Evolutionary conservation across 2,888 invertebrate genomes (phyloP), one percentile per base, ranked within the genome.

Genomic region (Apantesis nais): DNA sequence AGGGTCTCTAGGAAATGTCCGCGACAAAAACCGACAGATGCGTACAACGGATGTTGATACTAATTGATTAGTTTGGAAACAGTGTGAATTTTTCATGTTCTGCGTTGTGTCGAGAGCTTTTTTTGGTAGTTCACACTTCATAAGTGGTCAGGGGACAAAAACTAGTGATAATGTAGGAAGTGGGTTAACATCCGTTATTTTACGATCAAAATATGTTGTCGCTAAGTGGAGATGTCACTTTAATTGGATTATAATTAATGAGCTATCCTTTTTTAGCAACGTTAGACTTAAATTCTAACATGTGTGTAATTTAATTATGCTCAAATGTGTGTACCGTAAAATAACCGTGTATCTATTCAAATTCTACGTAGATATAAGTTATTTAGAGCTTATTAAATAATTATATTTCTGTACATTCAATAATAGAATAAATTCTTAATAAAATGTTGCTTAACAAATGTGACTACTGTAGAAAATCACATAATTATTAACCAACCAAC

Each of bases 1-100:
- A 94, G 93, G 94, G 91, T 86, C 90, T 88, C 84, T 83, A 84
- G 83, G 88, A 88, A 87, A 90, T 86, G 88, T 86, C 87, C 88
- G 87, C 84, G 89, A 86, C 91, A 92, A 90, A 90, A 92, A 91
- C 88, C 88, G 88, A 88, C 93, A 93, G 92, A 91, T 93, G 93
- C 80, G 85, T 75, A 80, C 85, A 78, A 73, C 87, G 92, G 92
- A 92, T 87, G 89, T 86, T 84, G 85, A 86, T 86, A 86, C 86
- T 83, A 84, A 87, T 88, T 88, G 90, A 90, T 91, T 87, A 86
- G 87, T 80, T 84, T 83, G 84, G 81, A 84, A 86, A 83, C 76
- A 77, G 76, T 76, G 78, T 81, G 75, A 80, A 76, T 75, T 79
- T 83, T 87, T 86, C 79, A 85, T 85, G 84, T 74, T 73, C 66